Base-by-base conservation (phyloP, 2,797 vertebrate species). In the Schizopygopsis pylzovi region DNA sequence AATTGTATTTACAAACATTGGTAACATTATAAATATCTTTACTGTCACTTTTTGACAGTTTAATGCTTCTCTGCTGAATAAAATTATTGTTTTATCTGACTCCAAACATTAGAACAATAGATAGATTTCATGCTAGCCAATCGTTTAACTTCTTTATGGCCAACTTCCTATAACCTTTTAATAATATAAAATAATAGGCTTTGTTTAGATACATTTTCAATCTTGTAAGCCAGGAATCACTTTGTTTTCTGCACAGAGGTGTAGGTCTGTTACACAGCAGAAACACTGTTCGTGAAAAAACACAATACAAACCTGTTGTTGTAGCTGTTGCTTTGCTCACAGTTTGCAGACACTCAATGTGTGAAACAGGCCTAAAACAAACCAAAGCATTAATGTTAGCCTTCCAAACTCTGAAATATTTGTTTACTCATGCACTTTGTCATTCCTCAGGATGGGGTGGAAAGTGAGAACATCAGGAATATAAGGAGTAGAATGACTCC, bases 381-480 rank as follows among this genome's bases (percentile, higher is more conserved):
- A 37, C 3, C 43, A 59, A 80, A 63, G 18, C 43, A 28, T 72
- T 73, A 52, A 81, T 2, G 4, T 70, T 70, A 49, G 4, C 12
- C 43, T 67, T 52, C 45, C 4, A 1, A 81, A 16, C 18, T 68
- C 33, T 33, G 2, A 16, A 70, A 16, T 68, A 3, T 20, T 22
- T 43, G 71, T 71, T 82, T 28, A 63, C 56, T 59, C 9, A 16
- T 12, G 47, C 3, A 43, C 49, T 11, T 71, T 72, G 56, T 12
- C 56, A 8, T 75, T 72, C 49, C 6, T 37, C 75, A 96, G 95
- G 93, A 94, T 1, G 93, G 92, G 13, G 90, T 95, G 87, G 93
- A 94, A 73, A 92, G 88, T 43, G 93, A 94, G 87, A 96, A 96
- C 88, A 87, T 85, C 80, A 91, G 91, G 82, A 95, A 95, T 90